phyloP scores from a whole-genome alignment of 1,140 invertebrate genomes.

The Euura saliciscinereae region DNA sequence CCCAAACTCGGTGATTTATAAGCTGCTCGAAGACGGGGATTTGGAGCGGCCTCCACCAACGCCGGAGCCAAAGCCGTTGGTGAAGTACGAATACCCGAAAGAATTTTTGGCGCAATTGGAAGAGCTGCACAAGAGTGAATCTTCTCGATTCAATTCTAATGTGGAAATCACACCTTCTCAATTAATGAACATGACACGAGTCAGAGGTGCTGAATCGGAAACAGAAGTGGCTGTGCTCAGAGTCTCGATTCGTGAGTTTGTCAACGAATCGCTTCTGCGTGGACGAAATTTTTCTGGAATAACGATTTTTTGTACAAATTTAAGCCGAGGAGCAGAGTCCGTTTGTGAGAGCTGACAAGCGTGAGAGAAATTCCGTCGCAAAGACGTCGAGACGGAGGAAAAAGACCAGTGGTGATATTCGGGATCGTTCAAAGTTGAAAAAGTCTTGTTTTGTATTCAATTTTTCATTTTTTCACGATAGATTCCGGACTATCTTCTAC shows the following conservation, averaged over 20 bases:
- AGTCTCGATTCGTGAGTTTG: neutral
- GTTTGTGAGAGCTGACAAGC: neutral
- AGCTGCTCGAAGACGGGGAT: conserved; percentile 10
- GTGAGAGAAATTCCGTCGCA: too few relatives aligned
- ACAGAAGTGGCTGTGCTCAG: neutral
- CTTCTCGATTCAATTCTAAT: neutral
- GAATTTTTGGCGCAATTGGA: conserved; percentile 19
- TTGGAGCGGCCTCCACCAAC: neutral
- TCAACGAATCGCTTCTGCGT: neutral
- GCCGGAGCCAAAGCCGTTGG: conserved; percentile 10
- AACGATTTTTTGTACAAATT: neutral
- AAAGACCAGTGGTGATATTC: too few relatives aligned
- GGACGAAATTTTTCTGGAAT: neutral
- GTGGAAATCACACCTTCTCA: neutral
- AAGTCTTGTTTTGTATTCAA: too few relatives aligned
- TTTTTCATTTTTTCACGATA: neutral
- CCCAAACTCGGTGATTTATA: conserved; percentile 32
- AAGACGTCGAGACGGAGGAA: too few relatives aligned
- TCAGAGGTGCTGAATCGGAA: neutral
- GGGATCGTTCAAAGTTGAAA: too few relatives aligned
- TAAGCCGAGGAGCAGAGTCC: neutral
- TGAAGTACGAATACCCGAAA: conserved; percentile 32
- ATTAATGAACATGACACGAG: neutral
- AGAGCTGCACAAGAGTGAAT: neutral
- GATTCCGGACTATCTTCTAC: neutral